Conservation (phyloP, 2,797 vertebrate genomes). For the Sebastes iracundus region DNA sequence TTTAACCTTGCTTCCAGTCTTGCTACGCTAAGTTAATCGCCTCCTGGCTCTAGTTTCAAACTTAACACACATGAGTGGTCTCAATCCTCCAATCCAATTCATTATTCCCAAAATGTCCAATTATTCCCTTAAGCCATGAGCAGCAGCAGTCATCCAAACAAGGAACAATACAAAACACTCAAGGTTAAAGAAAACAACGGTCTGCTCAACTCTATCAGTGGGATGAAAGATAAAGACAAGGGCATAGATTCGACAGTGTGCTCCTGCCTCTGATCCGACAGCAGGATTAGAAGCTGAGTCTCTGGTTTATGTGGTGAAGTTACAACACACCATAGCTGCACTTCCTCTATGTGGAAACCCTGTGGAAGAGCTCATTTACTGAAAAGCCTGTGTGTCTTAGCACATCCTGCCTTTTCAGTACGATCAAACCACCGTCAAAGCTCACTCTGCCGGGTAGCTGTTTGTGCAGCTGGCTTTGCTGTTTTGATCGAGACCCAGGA, state of each 20-base stretch:
- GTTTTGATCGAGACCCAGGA: constrained; percentile 71
- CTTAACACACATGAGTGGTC: neutral
- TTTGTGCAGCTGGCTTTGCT: constrained; percentile 77
- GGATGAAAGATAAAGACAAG: constrained; percentile 54
- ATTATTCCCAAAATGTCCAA: constrained; percentile 3
- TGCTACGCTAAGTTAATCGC: neutral
- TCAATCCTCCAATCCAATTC: neutral
- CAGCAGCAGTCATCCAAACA: constrained; percentile 45
- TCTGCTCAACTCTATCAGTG: constrained; percentile 46
- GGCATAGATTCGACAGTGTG: constrained; percentile 28
- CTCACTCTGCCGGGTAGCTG: constrained; percentile 59
- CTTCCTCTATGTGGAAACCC: constrained; percentile 66
- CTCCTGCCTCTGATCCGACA: constrained; percentile 57
- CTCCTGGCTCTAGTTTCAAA: neutral
- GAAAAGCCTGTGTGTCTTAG: constrained; percentile 66
- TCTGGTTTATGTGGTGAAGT: constrained; percentile 65
- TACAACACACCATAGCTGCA: constrained; percentile 58
- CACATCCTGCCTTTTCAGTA: constrained; percentile 65
- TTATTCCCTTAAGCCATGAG: constrained; percentile 30
- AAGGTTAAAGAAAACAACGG: constrained; percentile 45
- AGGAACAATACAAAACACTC: constrained; percentile 50
- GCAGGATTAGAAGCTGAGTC: constrained; percentile 61
- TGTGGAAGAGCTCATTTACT: constrained; percentile 43
- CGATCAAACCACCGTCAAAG: constrained; percentile 63
- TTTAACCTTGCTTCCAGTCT: neutral